A percentile compares a stretch with the other conserved stretches of the same genome.
These are phyloP conservation scores for Dryocosmus kuriphilus DNA, from an alignment of 2,888 invertebrate species.

Conservation along the genomic window DNA sequence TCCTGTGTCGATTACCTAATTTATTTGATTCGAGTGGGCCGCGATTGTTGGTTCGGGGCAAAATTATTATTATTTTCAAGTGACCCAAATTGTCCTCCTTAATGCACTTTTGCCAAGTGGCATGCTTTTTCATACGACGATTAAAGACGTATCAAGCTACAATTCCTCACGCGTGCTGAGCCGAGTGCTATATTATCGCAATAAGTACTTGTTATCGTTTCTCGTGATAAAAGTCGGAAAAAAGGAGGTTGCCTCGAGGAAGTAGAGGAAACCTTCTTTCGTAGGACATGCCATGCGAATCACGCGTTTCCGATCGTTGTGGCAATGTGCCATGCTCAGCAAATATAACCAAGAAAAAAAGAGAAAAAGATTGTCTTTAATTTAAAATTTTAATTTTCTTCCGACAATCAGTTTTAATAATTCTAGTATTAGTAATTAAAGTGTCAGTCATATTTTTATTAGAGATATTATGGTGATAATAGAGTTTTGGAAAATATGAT, in stretches of 20 bases:
- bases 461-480: too few species aligned
- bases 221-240: slow-evolving; percentile 32
- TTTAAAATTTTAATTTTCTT: slow-evolving; percentile 17
- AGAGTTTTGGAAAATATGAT: too few species aligned
- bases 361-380: background rate
- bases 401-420: background rate
- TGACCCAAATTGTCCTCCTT: slow-evolving; percentile 55
- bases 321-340: slow-evolving; percentile 17
- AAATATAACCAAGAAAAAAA: slow-evolving; percentile 26
- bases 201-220: slow-evolving; percentile 34
- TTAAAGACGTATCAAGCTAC: slow-evolving; percentile 38
- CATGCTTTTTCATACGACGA: slow-evolving; percentile 49
- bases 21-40: background rate
- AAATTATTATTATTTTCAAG: slow-evolving; percentile 56
- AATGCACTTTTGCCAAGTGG: slow-evolving; percentile 45
- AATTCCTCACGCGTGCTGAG: slow-evolving; percentile 32
- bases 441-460: too few species aligned
- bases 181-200: slow-evolving; percentile 19
- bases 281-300: slow-evolving; percentile 38
- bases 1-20: slow-evolving; percentile 30
- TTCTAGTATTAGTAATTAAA: too few species aligned
- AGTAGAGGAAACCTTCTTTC: slow-evolving; percentile 24
- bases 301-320: slow-evolving; percentile 38
- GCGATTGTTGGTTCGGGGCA: slow-evolving; percentile 18
- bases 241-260: slow-evolving; percentile 26